Base-by-base conservation (phyloP, 2,797 vertebrate genomes). In the Lophotriccus pileatus region DNA sequence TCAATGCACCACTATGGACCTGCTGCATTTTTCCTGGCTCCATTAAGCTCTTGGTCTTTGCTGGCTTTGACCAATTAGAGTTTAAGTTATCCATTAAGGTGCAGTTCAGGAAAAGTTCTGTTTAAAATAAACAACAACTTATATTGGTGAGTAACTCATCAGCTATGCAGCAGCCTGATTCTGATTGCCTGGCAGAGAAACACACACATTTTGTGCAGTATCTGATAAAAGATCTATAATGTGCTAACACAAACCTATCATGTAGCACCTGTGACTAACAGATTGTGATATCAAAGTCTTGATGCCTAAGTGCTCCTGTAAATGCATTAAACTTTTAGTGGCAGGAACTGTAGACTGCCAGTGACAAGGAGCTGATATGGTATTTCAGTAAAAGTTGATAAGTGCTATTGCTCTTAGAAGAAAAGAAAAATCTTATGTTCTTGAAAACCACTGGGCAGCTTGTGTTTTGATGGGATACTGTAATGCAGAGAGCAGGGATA, bases 221-320 rank as follows among this genome's bases (percentile, higher is more conserved):
- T 97, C 94, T 95, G 95, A 97, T 96, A 95, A 96, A 96, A 93
- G 93, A 97, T 96, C 94, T 96, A 93, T 96, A 96, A 97, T 86
- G 93, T 96, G 96, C 96, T 96, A 97, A 97, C 94, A 95, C 95
- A 97, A 96, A 96, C 94, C 95, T 97, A 96, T 96, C 93, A 96
- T 96, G 90, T 93, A 96, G 96, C 94, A 96, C 95, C 94, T 96
- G 96, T 96, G 94, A 96, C 94, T 96, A 96, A 96, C 94, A 95
- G 93, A 96, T 96, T 97, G 96, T 94, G 95, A 94, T 97, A 96
- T 96, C 95, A 97, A 97, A 95, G 94, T 94, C 96, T 94, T 93
- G 93, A 94, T 95, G 94, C 81, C 91, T 97, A 97, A 97, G 95
- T 96, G 94, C 90, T 96, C 94, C 89, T 96, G 94, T 87, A 96